These are phyloP conservation scores for Drosophila paracracens DNA, from an alignment of 2,888 invertebrate species.

Conservation along the genomic window DNA sequence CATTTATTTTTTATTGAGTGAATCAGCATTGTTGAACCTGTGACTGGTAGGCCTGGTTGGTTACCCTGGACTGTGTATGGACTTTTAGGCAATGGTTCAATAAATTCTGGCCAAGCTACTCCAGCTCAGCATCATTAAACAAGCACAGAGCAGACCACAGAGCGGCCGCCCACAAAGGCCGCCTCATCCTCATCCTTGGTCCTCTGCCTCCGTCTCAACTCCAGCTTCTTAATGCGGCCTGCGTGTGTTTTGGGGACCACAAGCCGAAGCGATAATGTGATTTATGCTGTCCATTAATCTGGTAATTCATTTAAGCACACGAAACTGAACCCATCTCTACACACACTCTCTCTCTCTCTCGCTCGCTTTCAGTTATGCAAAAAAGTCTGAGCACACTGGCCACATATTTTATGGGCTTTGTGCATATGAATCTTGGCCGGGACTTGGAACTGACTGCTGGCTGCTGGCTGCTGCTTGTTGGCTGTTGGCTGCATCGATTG, in stretches of 20 bases:
- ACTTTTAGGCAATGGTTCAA: conserved; percentile 83
- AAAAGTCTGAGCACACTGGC: conserved; percentile 36
- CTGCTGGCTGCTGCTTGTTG: conserved; percentile 8
- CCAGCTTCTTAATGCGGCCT: conserved; percentile 65
- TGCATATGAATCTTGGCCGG: conserved; percentile 72
- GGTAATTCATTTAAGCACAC: conserved; percentile 84
- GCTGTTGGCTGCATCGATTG: conserved; percentile 79
- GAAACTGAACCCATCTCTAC: conserved; percentile 66
- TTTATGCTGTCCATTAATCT: conserved; percentile 85
- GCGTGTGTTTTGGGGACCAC: conserved; percentile 66
- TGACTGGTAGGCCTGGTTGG: conserved; percentile 8
- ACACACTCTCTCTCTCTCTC: conserved; percentile 8
- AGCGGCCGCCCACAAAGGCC: conserved; percentile 76
- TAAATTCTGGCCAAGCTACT: conserved; percentile 77
- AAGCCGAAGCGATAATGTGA: conserved; percentile 85
- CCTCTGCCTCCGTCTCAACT: not conserved
- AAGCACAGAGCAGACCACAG: conserved; percentile 45
- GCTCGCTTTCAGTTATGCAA: conserved; percentile 25
- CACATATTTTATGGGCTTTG: conserved; percentile 80
- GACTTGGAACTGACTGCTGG: conserved; percentile 34
- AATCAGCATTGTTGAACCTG: conserved; percentile 58
- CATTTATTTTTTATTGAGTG: conserved; percentile 77
- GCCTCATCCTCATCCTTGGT: conserved; percentile 32
- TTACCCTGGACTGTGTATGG: conserved; percentile 48
- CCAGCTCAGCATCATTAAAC: conserved; percentile 69